phyloP scores from a whole-genome alignment of 2,888 invertebrate genomes.

The Aromia moschata region DNA sequence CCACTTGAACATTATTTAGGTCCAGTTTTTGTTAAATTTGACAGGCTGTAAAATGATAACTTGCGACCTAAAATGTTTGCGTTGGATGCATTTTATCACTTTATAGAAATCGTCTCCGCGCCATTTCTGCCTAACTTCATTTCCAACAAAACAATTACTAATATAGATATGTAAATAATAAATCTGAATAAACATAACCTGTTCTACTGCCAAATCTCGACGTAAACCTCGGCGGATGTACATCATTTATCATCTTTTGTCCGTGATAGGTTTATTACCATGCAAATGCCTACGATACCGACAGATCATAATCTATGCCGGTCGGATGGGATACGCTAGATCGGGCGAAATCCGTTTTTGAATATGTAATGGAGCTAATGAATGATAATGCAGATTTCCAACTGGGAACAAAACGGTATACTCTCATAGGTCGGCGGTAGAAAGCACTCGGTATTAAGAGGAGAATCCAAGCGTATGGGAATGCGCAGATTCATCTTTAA shows the following conservation, averaged over 20 bases:
- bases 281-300: conserved; percentile 10
- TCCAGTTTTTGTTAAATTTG: too few species aligned
- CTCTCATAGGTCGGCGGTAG: neutral
- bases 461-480: too few species aligned
- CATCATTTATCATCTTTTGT: conserved; percentile 22
- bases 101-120: too few species aligned
- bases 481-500: too few species aligned
- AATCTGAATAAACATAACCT: neutral
- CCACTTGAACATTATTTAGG: too few species aligned
- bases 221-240: conserved; percentile 1
- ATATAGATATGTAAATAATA: too few species aligned
- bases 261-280: conserved; percentile 16
- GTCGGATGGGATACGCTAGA: conserved; percentile 3
- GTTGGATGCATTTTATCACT: too few species aligned
- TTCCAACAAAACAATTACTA: too few species aligned
- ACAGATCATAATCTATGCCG: conserved; percentile 10
- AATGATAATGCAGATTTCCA: conserved; percentile 9
- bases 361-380: neutral
- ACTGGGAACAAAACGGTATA: neutral
- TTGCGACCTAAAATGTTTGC: too few species aligned
- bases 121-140: too few species aligned
- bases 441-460: too few species aligned
- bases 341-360: conserved; percentile 15
- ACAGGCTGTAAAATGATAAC: too few species aligned
- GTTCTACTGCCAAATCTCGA: neutral